Conservation (phyloP, 2,888 invertebrate genomes). For the Trisateles emortualis region DNA sequence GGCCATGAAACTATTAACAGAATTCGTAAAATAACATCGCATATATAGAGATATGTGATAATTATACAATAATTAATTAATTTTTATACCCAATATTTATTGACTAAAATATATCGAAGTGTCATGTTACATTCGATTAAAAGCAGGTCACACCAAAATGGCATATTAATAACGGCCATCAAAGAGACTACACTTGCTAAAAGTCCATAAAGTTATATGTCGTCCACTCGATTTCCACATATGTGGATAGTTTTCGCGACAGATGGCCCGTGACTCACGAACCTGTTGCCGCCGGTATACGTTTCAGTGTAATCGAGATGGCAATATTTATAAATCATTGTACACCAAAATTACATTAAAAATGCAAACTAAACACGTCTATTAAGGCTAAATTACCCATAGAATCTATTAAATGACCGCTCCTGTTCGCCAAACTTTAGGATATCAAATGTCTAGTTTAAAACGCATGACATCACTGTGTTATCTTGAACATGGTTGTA, state of each 20-base stretch:
- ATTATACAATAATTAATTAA: conserved; percentile 43
- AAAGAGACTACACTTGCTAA: conserved; percentile 61
- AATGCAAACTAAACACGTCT: conserved; percentile 47
- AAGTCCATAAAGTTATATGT: conserved; percentile 65
- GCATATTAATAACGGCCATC: conserved; percentile 67
- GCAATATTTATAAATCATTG: conserved; percentile 69
- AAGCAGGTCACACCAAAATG: conserved; percentile 64
- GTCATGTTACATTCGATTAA: conserved; percentile 68
- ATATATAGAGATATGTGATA: conserved; percentile 41
- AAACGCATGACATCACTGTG: conserved; percentile 71
- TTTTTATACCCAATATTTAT: conserved; percentile 20
- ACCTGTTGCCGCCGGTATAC: conserved; percentile 72
- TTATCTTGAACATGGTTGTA: conserved; percentile 49
- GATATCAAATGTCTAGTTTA: conserved; percentile 65
- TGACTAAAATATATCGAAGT: conserved; percentile 46
- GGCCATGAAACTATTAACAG: conserved; percentile 13
- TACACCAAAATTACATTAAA: conserved; percentile 45
- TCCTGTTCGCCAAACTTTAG: conserved; percentile 54
- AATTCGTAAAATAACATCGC: conserved; percentile 13
- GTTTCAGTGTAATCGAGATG: conserved; percentile 75
- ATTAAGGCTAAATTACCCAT: conserved; percentile 46
- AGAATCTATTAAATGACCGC: conserved; percentile 58
- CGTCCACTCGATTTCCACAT: conserved; percentile 75
- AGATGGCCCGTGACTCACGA: conserved; percentile 84
- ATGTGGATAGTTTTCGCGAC: conserved; percentile 79